phyloP scores from a whole-genome alignment of 2,113 vertebrate genomes.

The Notothenia rossii region DNA sequence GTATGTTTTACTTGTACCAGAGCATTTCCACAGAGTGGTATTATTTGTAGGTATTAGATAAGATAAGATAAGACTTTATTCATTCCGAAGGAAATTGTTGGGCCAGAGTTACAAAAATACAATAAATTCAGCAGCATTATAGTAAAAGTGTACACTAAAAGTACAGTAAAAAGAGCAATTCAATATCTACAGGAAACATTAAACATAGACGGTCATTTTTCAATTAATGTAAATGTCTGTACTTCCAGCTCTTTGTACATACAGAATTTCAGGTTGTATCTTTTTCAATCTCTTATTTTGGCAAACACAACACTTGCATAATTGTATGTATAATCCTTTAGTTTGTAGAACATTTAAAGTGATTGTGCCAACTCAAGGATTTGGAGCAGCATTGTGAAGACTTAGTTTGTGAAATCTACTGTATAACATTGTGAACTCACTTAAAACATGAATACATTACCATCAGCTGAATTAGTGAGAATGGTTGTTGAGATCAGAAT shows the following conservation, averaged over 20 bases:
- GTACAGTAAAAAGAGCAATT: no score
- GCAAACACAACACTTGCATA: background rate
- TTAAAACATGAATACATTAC: conserved; percentile 9
- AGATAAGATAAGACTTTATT: no score
- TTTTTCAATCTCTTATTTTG: background rate
- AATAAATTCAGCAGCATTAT: no score
- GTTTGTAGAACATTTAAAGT: background rate
- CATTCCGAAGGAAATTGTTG: no score
- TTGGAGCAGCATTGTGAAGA: background rate
- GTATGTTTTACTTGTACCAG: no score
- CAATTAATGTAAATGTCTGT: no score
- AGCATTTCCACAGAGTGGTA: no score
- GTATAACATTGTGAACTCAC: background rate
- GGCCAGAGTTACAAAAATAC: no score
- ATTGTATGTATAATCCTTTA: background rate
- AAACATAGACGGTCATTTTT: no score
- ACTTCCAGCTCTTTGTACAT: background rate
- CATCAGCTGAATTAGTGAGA: conserved; percentile 7
- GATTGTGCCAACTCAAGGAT: background rate
- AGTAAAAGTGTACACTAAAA: no score
- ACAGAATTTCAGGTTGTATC: background rate
- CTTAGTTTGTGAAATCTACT: conserved; percentile 14
- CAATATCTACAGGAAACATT: no score
- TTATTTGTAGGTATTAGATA: no score
- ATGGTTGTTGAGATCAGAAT: conserved; percentile 15